Evolutionary conservation across 2,113 vertebrate genomes (phyloP), one percentile per base, ranked within the genome.

Genomic region (Ceuthmochares aereus): DNA sequence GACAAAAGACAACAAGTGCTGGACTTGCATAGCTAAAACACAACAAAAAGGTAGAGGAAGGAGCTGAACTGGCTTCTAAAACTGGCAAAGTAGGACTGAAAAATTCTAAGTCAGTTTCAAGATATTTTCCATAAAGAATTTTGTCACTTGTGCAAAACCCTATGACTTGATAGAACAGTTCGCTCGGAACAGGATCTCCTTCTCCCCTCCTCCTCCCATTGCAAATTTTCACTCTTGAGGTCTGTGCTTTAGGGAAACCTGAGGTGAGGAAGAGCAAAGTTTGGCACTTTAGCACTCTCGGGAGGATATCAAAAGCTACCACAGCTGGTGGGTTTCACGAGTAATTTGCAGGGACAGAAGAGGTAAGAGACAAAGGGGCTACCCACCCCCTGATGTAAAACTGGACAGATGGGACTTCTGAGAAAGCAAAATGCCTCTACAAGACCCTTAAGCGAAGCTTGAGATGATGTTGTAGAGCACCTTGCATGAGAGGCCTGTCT

Each of bases 261-360:
- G 78, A 86, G 82, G 36, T 54, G 78, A 67, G 23, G 40, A 54
- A 59, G 43, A 85, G 49, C 55, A 64, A 59, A 36, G 17, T 77
- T 66, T 95, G 95, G 85, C 95, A 88, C 94, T 85, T 66, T 6
- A 75, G 76, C 67, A 3, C 45, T 51, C 40, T 56, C n/a, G 45
- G 30, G 12, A 47, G 52, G 58, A 2, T 2, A 34, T 2, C 34
- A 37, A 43, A 37, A 73, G 49, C 75, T 76, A 26, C 6, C 17
- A 3, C 2, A 9, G 58, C 4, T 18, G 32, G 67, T 17, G 60
- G 69, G 43, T 9, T 45, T 67, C 47, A 2, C 0, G 1, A 7
- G 67, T 22, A 19, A 34, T 21, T 22, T 23, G 70, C n/a, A 69
- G 75, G 74, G 82, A 40, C 40, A 79, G 29, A 36, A 37, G 87